A percentile compares a stretch with the other conserved stretches of the same genome.
Conservation (phyloP, 2,113 vertebrate genomes). For the Jacana jacana region DNA sequence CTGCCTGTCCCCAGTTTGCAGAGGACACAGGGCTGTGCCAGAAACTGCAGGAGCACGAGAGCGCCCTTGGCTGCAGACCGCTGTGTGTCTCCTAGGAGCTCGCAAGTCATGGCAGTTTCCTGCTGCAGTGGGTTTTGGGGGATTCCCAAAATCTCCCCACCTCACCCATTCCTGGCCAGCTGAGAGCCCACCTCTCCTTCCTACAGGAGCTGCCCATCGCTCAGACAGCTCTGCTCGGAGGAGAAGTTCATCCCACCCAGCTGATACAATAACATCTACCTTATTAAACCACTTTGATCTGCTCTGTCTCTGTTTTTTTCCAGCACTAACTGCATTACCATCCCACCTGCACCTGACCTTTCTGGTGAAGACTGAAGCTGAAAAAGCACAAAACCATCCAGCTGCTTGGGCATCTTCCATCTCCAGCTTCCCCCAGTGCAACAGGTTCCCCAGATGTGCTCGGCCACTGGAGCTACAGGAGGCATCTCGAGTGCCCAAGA, state of each 20-base stretch:
- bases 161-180: neutral
- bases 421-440: neutral
- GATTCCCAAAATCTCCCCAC: neutral
- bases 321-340: conserved; percentile 28
- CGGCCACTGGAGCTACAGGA: rapidly evolving
- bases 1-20: neutral
- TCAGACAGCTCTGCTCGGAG: neutral
- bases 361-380: neutral
- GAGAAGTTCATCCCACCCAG: neutral
- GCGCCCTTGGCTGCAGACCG: neutral
- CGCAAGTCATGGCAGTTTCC: neutral
- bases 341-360: neutral
- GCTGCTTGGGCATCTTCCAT: neutral
- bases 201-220: rapidly evolving
- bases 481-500: neutral
- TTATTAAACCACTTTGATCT: neutral
- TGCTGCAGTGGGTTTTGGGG: neutral
- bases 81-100: neutral
- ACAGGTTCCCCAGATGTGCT: neutral
- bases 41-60: neutral
- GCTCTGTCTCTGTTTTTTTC: conserved; percentile 40
- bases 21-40: neutral
- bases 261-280: neutral
- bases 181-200: neutral
- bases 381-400: neutral